Percentiles rank a stretch among this genome's conserved stretches.
These are phyloP conservation scores for Pachypanchax playfairii DNA, from an alignment of 2,113 vertebrate genomes.

Conservation along the genomic window DNA sequence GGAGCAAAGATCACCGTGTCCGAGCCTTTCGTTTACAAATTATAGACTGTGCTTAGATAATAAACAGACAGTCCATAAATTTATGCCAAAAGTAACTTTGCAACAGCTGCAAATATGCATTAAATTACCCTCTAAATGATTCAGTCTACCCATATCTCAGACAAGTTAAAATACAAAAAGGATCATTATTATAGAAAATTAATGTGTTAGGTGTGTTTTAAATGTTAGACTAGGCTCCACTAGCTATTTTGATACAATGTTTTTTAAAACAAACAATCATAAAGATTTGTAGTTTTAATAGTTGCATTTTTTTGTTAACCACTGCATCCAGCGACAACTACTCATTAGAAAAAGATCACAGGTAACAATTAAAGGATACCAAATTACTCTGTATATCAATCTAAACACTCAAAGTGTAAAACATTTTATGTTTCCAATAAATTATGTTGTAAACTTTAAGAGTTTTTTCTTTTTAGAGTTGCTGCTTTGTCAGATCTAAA, in stretches of 20 bases:
- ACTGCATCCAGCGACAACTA: background rate
- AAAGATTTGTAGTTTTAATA: background rate
- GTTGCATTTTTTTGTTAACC: background rate
- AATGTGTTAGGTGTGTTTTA: background rate
- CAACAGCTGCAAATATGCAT: background rate
- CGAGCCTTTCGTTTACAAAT: background rate
- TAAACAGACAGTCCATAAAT: background rate
- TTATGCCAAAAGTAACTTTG: background rate
- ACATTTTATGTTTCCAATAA: constrained; percentile 11
- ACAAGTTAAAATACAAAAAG: background rate
- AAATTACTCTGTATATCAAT: background rate
- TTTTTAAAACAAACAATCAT: background rate
- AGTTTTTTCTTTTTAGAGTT: background rate
- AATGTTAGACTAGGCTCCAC: background rate
- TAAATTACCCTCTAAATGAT: background rate
- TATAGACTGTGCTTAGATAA: background rate
- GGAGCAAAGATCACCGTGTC: constrained; percentile 4
- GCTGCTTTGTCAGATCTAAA: constrained; percentile 9
- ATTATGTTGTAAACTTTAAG: constrained; percentile 11
- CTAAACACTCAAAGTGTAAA: background rate
- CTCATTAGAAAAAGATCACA: background rate
- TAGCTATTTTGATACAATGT: background rate
- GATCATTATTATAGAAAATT: background rate
- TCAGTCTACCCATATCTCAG: background rate
- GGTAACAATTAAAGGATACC: background rate